Evolutionary conservation across 2,888 invertebrate species (phyloP).

Genomic region (Brenthis ino): DNA sequence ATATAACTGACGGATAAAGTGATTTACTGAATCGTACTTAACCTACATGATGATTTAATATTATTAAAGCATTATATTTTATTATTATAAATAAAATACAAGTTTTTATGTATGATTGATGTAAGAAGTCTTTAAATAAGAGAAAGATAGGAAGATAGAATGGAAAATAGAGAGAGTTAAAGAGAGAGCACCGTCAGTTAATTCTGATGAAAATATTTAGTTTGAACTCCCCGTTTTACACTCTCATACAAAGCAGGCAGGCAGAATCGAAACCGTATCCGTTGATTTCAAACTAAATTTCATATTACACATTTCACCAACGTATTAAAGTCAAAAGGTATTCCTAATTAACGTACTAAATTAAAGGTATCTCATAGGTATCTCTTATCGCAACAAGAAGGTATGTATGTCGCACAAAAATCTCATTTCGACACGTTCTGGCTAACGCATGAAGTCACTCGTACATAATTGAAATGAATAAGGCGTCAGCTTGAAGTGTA

Average conservation of each 20-base stretch:
- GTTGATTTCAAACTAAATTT: too few species aligned
- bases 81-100: background rate
- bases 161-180: too few species aligned
- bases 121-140: too few species aligned
- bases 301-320: background rate
- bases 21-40: constrained; percentile 4
- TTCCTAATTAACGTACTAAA: constrained; percentile 3
- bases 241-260: too few species aligned
- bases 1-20: constrained; percentile 7
- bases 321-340: background rate
- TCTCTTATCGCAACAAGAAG: background rate
- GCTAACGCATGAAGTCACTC: background rate
- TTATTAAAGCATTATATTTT: constrained; percentile 3
- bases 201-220: too few species aligned
- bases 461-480: constrained; percentile 17
- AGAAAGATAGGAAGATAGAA: too few species aligned
- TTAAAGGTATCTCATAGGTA: background rate
- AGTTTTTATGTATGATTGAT: too few species aligned
- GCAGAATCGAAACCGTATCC: too few species aligned
- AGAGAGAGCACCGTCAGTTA: too few species aligned
- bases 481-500: constrained; percentile 13
- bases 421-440: constrained; percentile 11
- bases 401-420: background rate
- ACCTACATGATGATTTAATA: constrained; percentile 1
- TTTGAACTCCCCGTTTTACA: too few species aligned